Evolutionary conservation across 2,888 invertebrate species (phyloP).

Genomic region (Callinectes sapidus): DNA sequence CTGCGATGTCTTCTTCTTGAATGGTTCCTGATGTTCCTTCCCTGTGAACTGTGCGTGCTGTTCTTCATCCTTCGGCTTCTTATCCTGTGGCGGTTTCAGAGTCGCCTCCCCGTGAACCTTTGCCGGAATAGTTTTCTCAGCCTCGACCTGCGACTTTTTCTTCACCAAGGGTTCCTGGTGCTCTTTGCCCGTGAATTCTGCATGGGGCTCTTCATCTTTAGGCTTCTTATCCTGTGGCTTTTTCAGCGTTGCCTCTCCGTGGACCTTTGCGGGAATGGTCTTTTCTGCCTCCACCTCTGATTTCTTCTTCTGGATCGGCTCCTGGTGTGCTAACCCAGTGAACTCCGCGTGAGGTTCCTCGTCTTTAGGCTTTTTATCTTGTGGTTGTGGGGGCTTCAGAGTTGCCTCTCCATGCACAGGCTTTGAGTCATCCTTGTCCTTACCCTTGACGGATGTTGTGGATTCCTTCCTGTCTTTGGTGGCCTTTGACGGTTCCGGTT

Average conservation of each 20-base stretch:
- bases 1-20: constrained; percentile 63
- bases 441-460: neutral
- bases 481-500: constrained; percentile 67
- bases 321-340: constrained; percentile 44
- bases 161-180: constrained; percentile 43
- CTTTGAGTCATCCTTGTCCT: constrained; percentile 66
- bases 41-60: constrained; percentile 50
- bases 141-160: constrained; percentile 63
- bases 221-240: neutral
- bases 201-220: constrained; percentile 47
- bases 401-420: constrained; percentile 39
- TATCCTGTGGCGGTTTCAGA: constrained; percentile 9
- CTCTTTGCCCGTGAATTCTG: constrained; percentile 51
- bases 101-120: neutral
- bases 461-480: constrained; percentile 46
- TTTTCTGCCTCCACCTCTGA: constrained; percentile 59
- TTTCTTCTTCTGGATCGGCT: constrained; percentile 56
- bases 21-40: constrained; percentile 34
- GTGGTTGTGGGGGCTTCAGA: neutral
- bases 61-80: constrained; percentile 37
- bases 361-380: neutral
- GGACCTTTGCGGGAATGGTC: constrained; percentile 25
- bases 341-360: constrained; percentile 47
- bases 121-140: constrained; percentile 47
- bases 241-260: neutral